A percentile compares a stretch with the other conserved stretches of the same genome.
These are phyloP conservation scores for Antitype chi DNA, from an alignment of 2,888 invertebrate species.

Conservation along the genomic window DNA sequence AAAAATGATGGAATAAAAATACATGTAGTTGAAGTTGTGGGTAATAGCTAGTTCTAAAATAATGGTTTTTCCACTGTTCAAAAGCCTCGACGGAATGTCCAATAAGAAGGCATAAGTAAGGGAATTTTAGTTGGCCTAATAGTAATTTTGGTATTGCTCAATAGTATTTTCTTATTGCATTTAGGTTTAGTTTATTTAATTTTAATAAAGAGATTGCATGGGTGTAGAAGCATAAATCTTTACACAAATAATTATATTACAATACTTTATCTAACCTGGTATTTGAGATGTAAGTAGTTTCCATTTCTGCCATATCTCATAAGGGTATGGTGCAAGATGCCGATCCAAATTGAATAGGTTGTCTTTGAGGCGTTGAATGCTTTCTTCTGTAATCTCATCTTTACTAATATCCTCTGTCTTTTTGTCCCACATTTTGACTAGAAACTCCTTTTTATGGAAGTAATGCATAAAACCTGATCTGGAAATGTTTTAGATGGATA, in stretches of 20 bases:
- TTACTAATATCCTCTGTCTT: slow-evolving; percentile 93
- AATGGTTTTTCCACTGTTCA: slow-evolving; percentile 97
- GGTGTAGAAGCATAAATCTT: neutral
- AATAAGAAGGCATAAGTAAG: slow-evolving; percentile 97
- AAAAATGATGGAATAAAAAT: neutral
- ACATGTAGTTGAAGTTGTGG: neutral
- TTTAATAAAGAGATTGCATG: neutral
- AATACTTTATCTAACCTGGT: slow-evolving; percentile 84
- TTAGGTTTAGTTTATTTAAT: neutral
- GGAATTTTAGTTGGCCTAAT: slow-evolving; percentile 97
- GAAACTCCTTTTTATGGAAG: slow-evolving; percentile 95
- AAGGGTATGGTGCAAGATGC: slow-evolving; percentile 97
- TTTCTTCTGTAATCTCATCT: slow-evolving; percentile 92
- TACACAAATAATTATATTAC: neutral
- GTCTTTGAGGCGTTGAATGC: slow-evolving; percentile 91
- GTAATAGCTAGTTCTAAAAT: neutral
- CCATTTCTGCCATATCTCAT: slow-evolving; percentile 97
- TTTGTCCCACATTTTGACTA: slow-evolving; percentile 97
- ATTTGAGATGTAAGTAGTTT: slow-evolving; percentile 93
- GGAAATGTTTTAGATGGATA: slow-evolving; percentile 46
- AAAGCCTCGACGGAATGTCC: slow-evolving; percentile 98
- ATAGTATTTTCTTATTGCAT: neutral
- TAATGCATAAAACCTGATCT: slow-evolving; percentile 96
- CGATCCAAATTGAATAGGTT: slow-evolving; percentile 94
- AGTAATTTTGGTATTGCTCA: neutral